Evolutionary conservation across 23 tunicate species (phyloP), one percentile per base, ranked within the genome.

Genomic region (Pegea sp.): DNA sequence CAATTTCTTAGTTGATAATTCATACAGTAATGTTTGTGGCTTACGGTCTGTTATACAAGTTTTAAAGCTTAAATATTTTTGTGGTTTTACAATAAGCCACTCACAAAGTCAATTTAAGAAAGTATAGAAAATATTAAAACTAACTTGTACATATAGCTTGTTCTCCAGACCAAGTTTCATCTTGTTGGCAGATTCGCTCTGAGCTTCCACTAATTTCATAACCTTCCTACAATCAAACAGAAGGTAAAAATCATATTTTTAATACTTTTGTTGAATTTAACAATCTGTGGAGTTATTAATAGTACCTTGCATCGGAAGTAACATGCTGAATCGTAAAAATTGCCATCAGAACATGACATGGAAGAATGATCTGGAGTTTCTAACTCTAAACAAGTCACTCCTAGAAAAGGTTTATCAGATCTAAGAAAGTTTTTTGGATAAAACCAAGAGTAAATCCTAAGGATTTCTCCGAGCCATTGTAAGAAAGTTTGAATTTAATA

Each of bases 271-370:
- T n/a, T n/a, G n/a, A n/a, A n/a, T n/a, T n/a, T n/a, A n/a, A n/a
- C n/a, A n/a, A n/a, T n/a, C n/a, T n/a, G n/a, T n/a, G n/a, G n/a
- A n/a, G n/a, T n/a, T n/a, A n/a, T n/a, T n/a, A n/a, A n/a, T n/a
- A n/a, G 5, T 7, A 56, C 60, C 27, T 56, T 26, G 24, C 60
- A 56, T 22, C 44, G 16, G 28, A 72, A 58, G n/a, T 69, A 72
- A 27, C 93, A 80, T 21, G 61, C 61, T 1, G 93, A 80, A 2
- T 72, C 80, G 52, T 33, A 80, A 24, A 69, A 32, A 23, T 66
- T 65, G 22, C 81, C 74, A 59, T 64, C 57, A 19, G 81, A 64
- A 63, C 93, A 80, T 27, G 68, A 33, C 55, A 80, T 64, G 26
- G 74, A 52, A 8, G 80, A 28, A 60, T 80, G 74, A 1, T 73